Percentiles rank a stretch among this genome's conserved stretches.
Conservation (phyloP, 2,888 invertebrate genomes). For the Dryococelus australis region DNA sequence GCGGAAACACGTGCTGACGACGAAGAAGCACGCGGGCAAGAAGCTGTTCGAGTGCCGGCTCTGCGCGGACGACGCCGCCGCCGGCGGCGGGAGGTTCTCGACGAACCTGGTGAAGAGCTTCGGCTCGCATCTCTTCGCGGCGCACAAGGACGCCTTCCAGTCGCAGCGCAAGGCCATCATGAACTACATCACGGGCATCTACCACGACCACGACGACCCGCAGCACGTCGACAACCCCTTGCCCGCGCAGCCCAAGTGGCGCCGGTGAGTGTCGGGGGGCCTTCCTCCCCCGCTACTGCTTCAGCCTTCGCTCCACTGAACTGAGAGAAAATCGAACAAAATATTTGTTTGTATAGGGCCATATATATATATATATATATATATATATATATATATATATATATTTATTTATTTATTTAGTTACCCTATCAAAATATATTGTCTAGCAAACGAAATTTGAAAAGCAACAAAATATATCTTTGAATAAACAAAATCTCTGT, state of each 20-base stretch:
- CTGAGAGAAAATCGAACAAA: too few species aligned
- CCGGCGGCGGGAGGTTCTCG: conserved; percentile 60
- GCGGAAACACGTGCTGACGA: conserved; percentile 83
- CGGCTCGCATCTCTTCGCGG: conserved; percentile 67
- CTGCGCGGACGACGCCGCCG: conserved; percentile 68
- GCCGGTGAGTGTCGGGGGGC: conserved; percentile 28
- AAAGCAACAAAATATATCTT: too few species aligned
- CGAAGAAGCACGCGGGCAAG: conserved; percentile 79
- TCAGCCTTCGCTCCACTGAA: too few species aligned
- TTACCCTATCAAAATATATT: too few species aligned
- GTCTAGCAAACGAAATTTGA: too few species aligned
- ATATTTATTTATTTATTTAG: too few species aligned
- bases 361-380: too few species aligned
- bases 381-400: too few species aligned
- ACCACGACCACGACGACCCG: conserved; percentile 57
- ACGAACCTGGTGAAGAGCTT: conserved; percentile 74
- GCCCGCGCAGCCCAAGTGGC: conserved; percentile 34
- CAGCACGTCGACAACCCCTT: conserved; percentile 39
- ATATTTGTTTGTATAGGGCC: too few species aligned
- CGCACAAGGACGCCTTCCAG: conserved; percentile 65
- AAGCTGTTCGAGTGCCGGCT: conserved; percentile 79
- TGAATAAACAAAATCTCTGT: too few species aligned
- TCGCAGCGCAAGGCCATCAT: conserved; percentile 61
- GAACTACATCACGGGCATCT: conserved; percentile 62
- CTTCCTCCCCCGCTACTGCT: background rate